Evolutionary conservation across 1,140 invertebrate species (phyloP).

Genomic region (Heliconius nattereri): DNA sequence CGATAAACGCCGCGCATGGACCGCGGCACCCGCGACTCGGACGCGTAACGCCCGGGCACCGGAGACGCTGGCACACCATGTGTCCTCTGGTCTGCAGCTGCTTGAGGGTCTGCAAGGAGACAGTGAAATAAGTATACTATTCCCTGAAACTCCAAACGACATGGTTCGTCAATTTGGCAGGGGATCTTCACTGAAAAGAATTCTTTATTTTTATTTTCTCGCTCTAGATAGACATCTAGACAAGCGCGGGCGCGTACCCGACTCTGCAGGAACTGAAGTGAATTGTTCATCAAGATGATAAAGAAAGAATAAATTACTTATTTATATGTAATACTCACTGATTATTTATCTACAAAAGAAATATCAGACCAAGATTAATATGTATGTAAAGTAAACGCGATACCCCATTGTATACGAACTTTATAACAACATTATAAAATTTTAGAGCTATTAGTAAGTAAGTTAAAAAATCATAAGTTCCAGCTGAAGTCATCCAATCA

Average conservation of each 20-base stretch:
- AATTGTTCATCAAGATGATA: no score
- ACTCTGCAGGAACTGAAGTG: no score
- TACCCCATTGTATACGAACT: not conserved
- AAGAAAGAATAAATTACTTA: no score
- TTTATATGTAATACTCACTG: no score
- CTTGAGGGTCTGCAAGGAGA: constrained; percentile 47
- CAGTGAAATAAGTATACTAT: no score
- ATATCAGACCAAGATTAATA: not conserved
- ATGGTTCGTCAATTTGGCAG: no score
- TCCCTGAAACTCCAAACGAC: no score
- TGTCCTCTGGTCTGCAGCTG: constrained; percentile 65
- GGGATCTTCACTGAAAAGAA: no score
- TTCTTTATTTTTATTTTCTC: no score
- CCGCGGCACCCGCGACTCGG: constrained; percentile 56
- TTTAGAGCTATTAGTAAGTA: not conserved
- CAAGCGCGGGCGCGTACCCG: no score
- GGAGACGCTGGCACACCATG: constrained; percentile 53
- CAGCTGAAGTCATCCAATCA: not conserved
- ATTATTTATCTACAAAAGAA: no score
- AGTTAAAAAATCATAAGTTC: not conserved
- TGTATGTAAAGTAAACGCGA: not conserved
- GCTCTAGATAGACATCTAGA: no score
- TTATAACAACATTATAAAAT: not conserved
- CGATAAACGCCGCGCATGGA: constrained; percentile 66
- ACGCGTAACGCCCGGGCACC: constrained; percentile 60